phyloP scores from a whole-genome alignment of 2,113 vertebrate species.

The Apodemus sylvaticus region DNA sequence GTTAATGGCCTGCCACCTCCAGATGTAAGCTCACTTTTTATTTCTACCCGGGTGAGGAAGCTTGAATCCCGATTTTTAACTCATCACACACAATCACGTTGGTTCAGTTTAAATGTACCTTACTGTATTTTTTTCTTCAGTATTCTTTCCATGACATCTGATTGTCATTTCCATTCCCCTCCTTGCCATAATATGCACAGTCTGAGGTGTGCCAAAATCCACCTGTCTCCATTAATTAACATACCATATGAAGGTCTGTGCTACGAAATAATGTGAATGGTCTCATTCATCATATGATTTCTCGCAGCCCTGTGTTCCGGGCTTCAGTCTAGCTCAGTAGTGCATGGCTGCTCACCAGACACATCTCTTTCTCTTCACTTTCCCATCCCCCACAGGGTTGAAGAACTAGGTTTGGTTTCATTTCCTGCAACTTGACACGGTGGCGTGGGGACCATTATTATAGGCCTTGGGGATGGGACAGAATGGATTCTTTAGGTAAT shows the following conservation, averaged over 20 bases:
- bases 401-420: neutral
- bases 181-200: too few relatives aligned
- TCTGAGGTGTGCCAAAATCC: neutral
- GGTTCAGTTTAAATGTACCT: neutral
- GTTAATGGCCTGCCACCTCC: neutral
- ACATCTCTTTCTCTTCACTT: neutral
- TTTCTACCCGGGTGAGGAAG: slow-evolving; percentile 21
- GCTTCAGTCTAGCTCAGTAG: neutral
- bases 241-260: neutral
- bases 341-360: neutral
- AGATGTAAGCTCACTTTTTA: neutral
- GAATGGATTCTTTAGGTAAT: neutral
- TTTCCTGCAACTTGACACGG: neutral
- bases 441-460: accelerated
- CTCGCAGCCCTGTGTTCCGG: neutral
- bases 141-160: neutral
- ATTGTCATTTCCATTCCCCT: neutral
- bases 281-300: neutral
- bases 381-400: too few relatives aligned
- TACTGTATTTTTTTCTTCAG: slow-evolving; percentile 26
- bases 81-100: neutral
- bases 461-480: neutral
- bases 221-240: neutral
- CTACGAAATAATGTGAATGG: neutral
- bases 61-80: neutral